A percentile compares a stretch with the other conserved stretches of the same genome.
These are phyloP conservation scores for Hylomyscus alleni DNA, from an alignment of 2,797 vertebrate species.

Conservation along the genomic window DNA sequence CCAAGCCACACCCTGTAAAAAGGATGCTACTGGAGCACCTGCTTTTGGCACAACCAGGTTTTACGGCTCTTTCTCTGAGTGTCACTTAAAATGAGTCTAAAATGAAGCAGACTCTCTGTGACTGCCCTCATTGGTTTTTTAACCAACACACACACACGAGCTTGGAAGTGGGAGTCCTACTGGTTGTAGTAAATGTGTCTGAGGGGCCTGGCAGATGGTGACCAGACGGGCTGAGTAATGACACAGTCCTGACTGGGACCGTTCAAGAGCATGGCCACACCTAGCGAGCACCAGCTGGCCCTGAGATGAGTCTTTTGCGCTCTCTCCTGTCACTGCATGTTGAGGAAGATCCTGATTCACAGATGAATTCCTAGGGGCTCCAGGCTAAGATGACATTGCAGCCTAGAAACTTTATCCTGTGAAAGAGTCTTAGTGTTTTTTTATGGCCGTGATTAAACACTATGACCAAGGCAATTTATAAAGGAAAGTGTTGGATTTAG, in stretches of 20 bases:
- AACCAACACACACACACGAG: neutral
- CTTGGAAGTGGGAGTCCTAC: neutral
- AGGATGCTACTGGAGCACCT: neutral
- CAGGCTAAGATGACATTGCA: neutral
- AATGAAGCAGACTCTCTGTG: neutral
- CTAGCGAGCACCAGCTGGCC: neutral
- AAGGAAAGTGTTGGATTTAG: neutral
- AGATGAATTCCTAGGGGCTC: neutral
- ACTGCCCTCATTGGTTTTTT: neutral
- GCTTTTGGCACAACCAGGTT: neutral
- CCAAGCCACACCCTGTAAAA: neutral
- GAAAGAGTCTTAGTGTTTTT: no score
- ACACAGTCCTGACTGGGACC: neutral
- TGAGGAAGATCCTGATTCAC: neutral
- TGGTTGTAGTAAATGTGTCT: neutral
- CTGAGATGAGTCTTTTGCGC: fast-evolving
- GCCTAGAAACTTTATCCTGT: neutral
- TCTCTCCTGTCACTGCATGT: fast-evolving
- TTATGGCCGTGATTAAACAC: neutral
- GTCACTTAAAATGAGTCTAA: neutral
- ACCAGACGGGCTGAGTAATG: neutral
- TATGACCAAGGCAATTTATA: neutral
- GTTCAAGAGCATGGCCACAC: no score
- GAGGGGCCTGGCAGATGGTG: neutral
- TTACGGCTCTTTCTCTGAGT: neutral